These are phyloP conservation scores for Eubucco bourcierii DNA, from an alignment of 2,113 vertebrate species.

Conservation along the genomic window DNA sequence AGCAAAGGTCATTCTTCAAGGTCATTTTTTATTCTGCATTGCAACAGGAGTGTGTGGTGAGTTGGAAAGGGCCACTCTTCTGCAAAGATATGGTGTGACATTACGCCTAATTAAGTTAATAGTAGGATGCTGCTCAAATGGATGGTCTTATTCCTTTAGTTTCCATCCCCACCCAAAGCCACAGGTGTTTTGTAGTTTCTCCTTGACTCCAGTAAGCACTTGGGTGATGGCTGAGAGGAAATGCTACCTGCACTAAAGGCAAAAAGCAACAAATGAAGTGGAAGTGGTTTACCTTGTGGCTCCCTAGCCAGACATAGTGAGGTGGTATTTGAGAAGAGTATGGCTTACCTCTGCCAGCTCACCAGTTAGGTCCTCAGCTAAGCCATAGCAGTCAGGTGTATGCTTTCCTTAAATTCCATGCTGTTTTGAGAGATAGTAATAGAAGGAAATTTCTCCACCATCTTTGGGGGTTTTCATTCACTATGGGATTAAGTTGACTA, in stretches of 20 bases:
- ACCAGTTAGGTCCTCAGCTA: not conserved
- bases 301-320: rapidly evolving
- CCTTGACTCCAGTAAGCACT: not conserved
- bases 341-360: not conserved
- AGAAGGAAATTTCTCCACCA: not conserved
- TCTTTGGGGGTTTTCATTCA: not conserved
- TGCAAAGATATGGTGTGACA: not conserved
- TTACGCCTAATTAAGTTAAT: slow-evolving; percentile 45
- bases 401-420: not conserved
- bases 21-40: not conserved
- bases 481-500: not conserved
- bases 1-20: not conserved
- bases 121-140: slow-evolving; percentile 40
- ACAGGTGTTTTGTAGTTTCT: not conserved
- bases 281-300: not conserved
- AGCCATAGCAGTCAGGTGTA: not conserved
- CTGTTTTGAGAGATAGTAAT: not conserved
- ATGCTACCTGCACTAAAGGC: not conserved
- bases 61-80: not conserved
- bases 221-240: not conserved
- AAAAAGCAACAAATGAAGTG: not conserved
- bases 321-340: not conserved
- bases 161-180: slow-evolving; percentile 35
- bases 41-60: not conserved
- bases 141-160: slow-evolving; percentile 21